Evolutionary conservation across 2,888 invertebrate species (phyloP).

Genomic region (Cotesia congregata): DNA sequence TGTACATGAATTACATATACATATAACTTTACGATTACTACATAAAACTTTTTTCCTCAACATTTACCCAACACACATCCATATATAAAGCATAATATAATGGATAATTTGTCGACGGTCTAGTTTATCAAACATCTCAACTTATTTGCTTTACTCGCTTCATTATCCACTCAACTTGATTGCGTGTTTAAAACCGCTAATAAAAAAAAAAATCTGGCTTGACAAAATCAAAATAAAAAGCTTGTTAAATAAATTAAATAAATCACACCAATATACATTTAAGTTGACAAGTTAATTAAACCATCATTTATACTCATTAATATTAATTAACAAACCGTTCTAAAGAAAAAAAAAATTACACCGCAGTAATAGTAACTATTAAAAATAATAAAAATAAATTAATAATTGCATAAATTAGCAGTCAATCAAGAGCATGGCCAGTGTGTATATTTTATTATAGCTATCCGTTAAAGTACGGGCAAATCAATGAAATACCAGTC

Average conservation of each 20-base stretch:
- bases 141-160: constrained; percentile 33
- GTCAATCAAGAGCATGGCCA: neutral
- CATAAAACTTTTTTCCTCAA: neutral
- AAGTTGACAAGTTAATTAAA: constrained; percentile 25
- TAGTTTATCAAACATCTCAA: constrained; percentile 35
- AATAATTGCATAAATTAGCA: constrained; percentile 21
- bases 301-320: constrained; percentile 14
- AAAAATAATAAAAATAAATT: neutral
- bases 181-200: constrained; percentile 15
- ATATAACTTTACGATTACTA: neutral
- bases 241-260: constrained; percentile 2
- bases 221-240: constrained; percentile 2
- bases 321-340: constrained; percentile 13
- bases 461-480: neutral
- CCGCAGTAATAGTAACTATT: neutral
- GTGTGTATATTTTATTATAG: constrained; percentile 4
- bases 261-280: neutral
- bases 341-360: neutral
- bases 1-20: neutral
- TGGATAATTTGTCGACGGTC: constrained; percentile 36
- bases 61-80: neutral
- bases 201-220: constrained; percentile 7
- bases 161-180: constrained; percentile 33
- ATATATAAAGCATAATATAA: constrained; percentile 2
- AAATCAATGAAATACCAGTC: constrained; percentile 13